Base-by-base conservation (phyloP, 2,797 vertebrate species). In the Pseudomugil tenellus region DNA sequence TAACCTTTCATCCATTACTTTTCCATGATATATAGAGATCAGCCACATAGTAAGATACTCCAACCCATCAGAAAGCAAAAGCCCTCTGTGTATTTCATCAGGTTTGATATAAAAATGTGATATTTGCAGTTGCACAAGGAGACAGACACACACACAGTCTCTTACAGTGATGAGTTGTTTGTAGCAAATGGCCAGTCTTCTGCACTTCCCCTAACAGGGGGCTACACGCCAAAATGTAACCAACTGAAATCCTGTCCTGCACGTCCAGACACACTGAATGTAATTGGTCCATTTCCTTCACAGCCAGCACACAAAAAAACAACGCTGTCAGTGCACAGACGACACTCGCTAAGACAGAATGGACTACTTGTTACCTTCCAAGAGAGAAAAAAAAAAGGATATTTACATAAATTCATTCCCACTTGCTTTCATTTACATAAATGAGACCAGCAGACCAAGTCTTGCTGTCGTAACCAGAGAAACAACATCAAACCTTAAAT, bases 391-490 rank as follows among this genome's bases (percentile, higher is more conserved):
- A 57, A 83, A 83, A 72, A 34, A 60, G 8, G 35, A 67, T 48
- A 66, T 79, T 84, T 77, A 58, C 55, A 77, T 67, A 67, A 79
- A 83, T 58, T 6, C 3, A 43, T 64, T 49, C 31, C n/a, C 74
- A 51, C 49, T 75, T 81, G 58, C 54, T 72, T 60, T 76, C 39
- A 85, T 85, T 88, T 81, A 65, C 67, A 76, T 77, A 80, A 74
- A 37, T 34, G 32, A 67, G 31, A 52, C 25, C 12, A 23, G 29
- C 74, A 64, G 58, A 46, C 58, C 4, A 52, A 62, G 67, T 17
- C 31, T 72, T 25, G 26, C 60, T 14, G 28, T 76, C 66, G 69
- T 52, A 34, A 62, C 23, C 32, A 63, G 60, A 83, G 46, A 46
- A 53, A 69, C 17, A 11, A 13, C 3, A 23, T n/a, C 17, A 43